Conservation (phyloP, 2,888 invertebrate species). For the Calameuta filiformis region DNA sequence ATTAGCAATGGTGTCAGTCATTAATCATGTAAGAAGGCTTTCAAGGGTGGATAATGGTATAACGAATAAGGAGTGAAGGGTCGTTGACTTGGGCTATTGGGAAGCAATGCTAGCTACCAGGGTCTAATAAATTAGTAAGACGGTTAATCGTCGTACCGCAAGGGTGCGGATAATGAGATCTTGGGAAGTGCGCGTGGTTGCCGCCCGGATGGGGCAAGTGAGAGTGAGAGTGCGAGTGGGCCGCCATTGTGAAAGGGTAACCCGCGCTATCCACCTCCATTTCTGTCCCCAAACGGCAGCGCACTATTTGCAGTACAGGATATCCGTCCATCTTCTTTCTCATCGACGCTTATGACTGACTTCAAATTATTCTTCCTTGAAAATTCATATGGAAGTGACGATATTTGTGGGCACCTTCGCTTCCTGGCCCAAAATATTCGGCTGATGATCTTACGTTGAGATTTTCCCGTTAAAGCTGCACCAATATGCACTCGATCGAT, state of each 20-base stretch:
- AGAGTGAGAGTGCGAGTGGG: slow-evolving; percentile 54
- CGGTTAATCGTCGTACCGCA: slow-evolving; percentile 53
- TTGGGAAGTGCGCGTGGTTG: slow-evolving; percentile 54
- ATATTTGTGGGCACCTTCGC: neutral
- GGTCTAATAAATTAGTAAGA: slow-evolving; percentile 4
- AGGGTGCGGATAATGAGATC: slow-evolving; percentile 57
- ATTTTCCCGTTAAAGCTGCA: neutral
- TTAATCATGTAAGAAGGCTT: neutral
- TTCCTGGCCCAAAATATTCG: neutral
- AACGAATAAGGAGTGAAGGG: slow-evolving; percentile 13
- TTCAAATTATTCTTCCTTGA: neutral
- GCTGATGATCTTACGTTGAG: neutral
- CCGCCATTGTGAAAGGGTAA: slow-evolving; percentile 54
- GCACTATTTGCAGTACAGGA: slow-evolving; percentile 62
- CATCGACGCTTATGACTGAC: neutral
- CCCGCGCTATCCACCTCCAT: slow-evolving; percentile 52
- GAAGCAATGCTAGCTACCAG: neutral
- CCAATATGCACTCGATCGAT: neutral
- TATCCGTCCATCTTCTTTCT: slow-evolving; percentile 54
- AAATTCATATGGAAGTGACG: neutral
- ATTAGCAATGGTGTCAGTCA: neutral
- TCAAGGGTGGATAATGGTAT: neutral
- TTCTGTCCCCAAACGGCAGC: slow-evolving; percentile 58
- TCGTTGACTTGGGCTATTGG: neutral
- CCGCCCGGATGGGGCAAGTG: slow-evolving; percentile 56